Percentiles rank a stretch among this genome's conserved stretches.
Evolutionary conservation across 2,888 invertebrate species (phyloP).

Genomic region (Cheilosia variabilis): DNA sequence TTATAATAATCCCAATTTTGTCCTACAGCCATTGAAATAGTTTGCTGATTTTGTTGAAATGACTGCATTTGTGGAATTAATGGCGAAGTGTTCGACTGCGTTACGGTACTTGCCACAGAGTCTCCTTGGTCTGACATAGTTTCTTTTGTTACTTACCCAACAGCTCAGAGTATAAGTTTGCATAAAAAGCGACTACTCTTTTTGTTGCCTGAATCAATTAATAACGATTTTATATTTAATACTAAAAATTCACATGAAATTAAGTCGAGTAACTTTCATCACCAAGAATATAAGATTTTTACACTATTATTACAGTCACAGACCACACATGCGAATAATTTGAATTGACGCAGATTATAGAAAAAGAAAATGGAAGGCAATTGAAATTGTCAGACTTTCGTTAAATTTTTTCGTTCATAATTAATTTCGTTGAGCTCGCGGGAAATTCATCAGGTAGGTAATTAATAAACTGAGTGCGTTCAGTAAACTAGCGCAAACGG

Average conservation of each 20-base stretch:
- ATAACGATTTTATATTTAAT: background rate
- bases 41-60: slow-evolving; percentile 80
- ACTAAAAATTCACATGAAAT: slow-evolving; percentile 10
- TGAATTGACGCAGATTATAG: slow-evolving; percentile 1
- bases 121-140: slow-evolving; percentile 68
- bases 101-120: slow-evolving; percentile 33
- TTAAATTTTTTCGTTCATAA: background rate
- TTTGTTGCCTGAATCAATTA: background rate
- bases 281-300: background rate
- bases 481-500: background rate
- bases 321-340: slow-evolving; percentile 10
- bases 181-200: slow-evolving; percentile 1
- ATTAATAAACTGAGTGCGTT: background rate
- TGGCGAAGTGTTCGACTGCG: slow-evolving; percentile 43
- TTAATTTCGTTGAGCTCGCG: slow-evolving; percentile 4
- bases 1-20: slow-evolving; percentile 77
- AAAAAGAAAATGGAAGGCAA: background rate
- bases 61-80: slow-evolving; percentile 82
- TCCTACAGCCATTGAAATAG: slow-evolving; percentile 52
- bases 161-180: slow-evolving; percentile 10
- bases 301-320: background rate
- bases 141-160: slow-evolving; percentile 69
- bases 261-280: slow-evolving; percentile 2
- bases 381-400: background rate
- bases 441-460: too few species aligned